Evolutionary conservation across 2,797 vertebrate species (phyloP), one percentile per base, ranked within the genome.

Genomic region (Rousettus madagascariensis): DNA sequence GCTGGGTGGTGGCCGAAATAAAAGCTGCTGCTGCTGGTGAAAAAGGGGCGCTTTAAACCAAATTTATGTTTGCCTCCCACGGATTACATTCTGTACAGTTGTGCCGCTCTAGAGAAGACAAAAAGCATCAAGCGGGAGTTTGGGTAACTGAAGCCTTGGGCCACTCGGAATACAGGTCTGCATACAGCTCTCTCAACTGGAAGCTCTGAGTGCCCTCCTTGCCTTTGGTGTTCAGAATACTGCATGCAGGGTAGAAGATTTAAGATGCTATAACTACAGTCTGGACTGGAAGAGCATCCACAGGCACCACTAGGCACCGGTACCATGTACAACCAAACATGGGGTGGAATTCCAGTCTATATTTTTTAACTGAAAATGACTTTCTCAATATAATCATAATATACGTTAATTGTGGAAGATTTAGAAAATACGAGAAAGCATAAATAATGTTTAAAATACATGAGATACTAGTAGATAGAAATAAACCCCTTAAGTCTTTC

Each of bases 41-140:
- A 91, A 92, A 92, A 33, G 49, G 68, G 87, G 38, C n/a, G 74
- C 78, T 97, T 90, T 41, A 87, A 96, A 96, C 87, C 20, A 36
- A 87, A 65, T 88, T 84, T 80, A 13, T 63, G 41, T 74, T 82
- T 94, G 61, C 61, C 55, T 89, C 78, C 83, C 38, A 86, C 88
- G 95, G 79, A 87, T 26, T 63, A 77, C 51, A 38, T 86, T 82
- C 84, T 78, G 6, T 26, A 83, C 2, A 36, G 43, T 38, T 10
- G 22, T 65, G 28, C 66, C 69, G n/a, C 0, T n/a, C 36, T 71
- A 16, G 55, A 49, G 15, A 83, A 94, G 69, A 79, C 78, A 49
- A 89, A 85, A 91, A 65, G 8, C 78, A 74, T 30, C 30, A 46
- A 75, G 51, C 12, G 43, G 20, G 68, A 65, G 51, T 5, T 0